These are phyloP conservation scores for Andrena bicolor DNA, from an alignment of 2,888 invertebrate species.

Conservation along the genomic window DNA sequence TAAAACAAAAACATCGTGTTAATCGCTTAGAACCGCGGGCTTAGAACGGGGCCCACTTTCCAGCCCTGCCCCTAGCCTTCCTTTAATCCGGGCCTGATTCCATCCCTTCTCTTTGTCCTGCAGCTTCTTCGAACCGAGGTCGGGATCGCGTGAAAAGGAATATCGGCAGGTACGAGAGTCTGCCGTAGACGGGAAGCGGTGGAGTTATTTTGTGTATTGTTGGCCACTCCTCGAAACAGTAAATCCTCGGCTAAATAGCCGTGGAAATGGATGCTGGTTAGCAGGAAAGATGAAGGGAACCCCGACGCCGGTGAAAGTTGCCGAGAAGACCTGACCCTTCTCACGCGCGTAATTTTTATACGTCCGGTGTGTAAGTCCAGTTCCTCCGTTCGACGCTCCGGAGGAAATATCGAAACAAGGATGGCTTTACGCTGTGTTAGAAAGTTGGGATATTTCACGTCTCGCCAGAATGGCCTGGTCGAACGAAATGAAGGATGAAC, in stretches of 20 bases:
- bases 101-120: too few relatives aligned
- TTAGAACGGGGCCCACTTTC: too few relatives aligned
- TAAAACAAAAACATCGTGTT: too few relatives aligned
- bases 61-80: too few relatives aligned
- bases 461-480: too few relatives aligned
- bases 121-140: too few relatives aligned
- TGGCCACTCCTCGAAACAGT: not conserved
- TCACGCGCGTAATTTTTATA: not conserved
- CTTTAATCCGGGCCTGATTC: too few relatives aligned
- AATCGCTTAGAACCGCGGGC: too few relatives aligned
- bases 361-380: not conserved
- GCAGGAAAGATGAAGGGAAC: not conserved
- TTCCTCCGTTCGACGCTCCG: not conserved
- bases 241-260: not conserved
- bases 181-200: not conserved
- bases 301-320: not conserved
- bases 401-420: not conserved
- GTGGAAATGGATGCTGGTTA: slow-evolving; percentile 1
- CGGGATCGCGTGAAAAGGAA: too few relatives aligned
- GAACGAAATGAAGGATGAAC: too few relatives aligned
- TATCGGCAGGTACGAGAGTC: not conserved
- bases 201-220: not conserved
- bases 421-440: too few relatives aligned
- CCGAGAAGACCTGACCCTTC: not conserved
- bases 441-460: too few relatives aligned